Conservation (phyloP, 2,888 invertebrate species). For the Erebia palarica region DNA sequence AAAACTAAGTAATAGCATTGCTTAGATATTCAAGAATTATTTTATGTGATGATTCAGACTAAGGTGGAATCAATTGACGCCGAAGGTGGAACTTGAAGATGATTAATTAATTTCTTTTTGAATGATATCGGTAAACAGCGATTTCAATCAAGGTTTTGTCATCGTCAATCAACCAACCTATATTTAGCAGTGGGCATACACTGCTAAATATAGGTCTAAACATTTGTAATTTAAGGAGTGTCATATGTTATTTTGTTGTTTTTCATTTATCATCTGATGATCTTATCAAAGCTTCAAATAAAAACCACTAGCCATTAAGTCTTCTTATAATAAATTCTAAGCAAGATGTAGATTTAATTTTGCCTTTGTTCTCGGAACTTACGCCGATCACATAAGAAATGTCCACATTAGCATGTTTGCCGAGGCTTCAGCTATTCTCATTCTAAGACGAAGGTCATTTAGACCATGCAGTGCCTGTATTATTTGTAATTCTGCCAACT, state of each 20-base stretch:
- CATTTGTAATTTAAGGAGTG: no score
- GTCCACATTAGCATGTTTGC: slow-evolving; percentile 28
- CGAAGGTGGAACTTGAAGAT: no score
- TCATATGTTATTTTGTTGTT: background rate
- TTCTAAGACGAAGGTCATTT: slow-evolving; percentile 30
- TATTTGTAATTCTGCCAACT: slow-evolving; percentile 14
- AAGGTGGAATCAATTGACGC: no score
- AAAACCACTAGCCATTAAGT: background rate
- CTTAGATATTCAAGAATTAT: no score
- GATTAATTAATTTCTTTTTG: no score
- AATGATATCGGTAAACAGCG: no score
- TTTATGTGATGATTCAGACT: no score
- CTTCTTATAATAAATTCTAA: slow-evolving; percentile 17
- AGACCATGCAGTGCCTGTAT: slow-evolving; percentile 23
- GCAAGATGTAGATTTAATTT: slow-evolving; percentile 10
- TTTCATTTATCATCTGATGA: background rate
- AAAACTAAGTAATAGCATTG: no score
- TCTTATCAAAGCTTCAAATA: background rate
- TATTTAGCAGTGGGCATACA: no score
- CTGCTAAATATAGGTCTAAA: no score
- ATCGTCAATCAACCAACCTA: no score
- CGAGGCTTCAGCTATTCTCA: slow-evolving; percentile 29
- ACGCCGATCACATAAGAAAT: slow-evolving; percentile 32
- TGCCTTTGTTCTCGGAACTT: slow-evolving; percentile 25
- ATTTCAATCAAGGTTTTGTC: no score